phyloP scores from a whole-genome alignment of 37 sponge, comb jelly and placozoan species.

The Cliona cf. orientalis region DNA sequence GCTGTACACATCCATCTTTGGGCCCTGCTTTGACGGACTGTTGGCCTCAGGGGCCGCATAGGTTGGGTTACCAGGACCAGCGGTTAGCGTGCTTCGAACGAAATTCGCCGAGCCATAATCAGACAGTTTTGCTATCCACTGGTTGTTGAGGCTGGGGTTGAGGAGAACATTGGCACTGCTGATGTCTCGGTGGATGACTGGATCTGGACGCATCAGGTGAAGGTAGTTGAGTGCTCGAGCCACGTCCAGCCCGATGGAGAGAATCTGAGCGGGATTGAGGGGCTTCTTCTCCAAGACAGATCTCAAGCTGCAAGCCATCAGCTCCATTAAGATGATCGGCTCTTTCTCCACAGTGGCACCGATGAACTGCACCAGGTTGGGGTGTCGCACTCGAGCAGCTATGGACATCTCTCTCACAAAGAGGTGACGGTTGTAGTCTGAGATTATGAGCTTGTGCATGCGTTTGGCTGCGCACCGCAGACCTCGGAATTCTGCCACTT shows the following conservation, averaged over 20 bases:
- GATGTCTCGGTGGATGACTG: slow-evolving; percentile 76
- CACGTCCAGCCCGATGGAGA: slow-evolving; percentile 12
- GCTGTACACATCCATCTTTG: slow-evolving; percentile 68
- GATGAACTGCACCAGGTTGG: slow-evolving; percentile 24
- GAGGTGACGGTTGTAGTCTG: slow-evolving; percentile 43
- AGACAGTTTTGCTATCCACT: slow-evolving; percentile 68
- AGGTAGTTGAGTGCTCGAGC: slow-evolving; percentile 45
- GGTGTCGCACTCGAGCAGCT: slow-evolving; percentile 55
- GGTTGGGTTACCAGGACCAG: slow-evolving; percentile 38
- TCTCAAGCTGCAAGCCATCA: slow-evolving; percentile 58
- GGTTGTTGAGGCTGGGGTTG: slow-evolving; percentile 2
- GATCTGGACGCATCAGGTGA: slow-evolving; percentile 58
- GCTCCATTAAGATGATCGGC: slow-evolving; percentile 60
- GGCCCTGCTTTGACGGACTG: slow-evolving; percentile 23
- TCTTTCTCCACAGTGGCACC: slow-evolving; percentile 16
- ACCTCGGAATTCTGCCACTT: slow-evolving; percentile 62
- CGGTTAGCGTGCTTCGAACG: slow-evolving; percentile 3
- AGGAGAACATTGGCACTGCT: slow-evolving; percentile 77
- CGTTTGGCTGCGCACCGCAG: slow-evolving; percentile 63
- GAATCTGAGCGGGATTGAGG: slow-evolving; percentile 21
- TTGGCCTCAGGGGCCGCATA: slow-evolving; percentile 67
- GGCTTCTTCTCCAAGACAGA: slow-evolving; percentile 2
- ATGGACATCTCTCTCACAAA: slow-evolving; percentile 72
- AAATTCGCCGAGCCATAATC: slow-evolving; percentile 79
- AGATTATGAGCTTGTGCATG: slow-evolving; percentile 47